Evolutionary conservation across 2,797 vertebrate genomes (phyloP).

Genomic region (Pangasius krempfi): DNA sequence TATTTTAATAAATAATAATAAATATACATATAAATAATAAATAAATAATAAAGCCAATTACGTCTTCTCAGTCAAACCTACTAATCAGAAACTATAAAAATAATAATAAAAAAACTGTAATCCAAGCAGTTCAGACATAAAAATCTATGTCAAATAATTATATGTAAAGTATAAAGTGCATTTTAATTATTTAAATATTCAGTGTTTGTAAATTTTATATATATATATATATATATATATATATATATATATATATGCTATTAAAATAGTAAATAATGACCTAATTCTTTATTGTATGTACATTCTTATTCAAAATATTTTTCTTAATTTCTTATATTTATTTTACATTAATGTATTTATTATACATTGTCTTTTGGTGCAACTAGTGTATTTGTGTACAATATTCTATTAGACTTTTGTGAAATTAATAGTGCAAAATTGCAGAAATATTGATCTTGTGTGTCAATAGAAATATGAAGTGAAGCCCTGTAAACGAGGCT

Average conservation of each 20-base stretch:
- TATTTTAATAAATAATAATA: background rate
- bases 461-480: constrained; percentile 62
- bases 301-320: background rate
- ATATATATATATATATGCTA: background rate
- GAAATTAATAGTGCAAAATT: background rate
- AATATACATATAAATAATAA: no score
- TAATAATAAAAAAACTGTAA: background rate
- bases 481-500: constrained; percentile 65
- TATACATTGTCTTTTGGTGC: background rate
- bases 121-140: background rate
- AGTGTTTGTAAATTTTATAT: background rate
- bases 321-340: background rate
- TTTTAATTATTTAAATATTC: background rate
- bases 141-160: background rate
- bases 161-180: background rate
- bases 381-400: background rate
- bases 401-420: background rate
- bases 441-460: background rate
- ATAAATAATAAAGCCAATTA: background rate
- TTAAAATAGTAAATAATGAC: background rate
- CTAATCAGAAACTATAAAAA: background rate
- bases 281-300: background rate
- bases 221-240: background rate
- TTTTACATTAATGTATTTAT: background rate
- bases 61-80: background rate